phyloP scores from a whole-genome alignment of 1,140 invertebrate genomes.

The Drosophila ironensis region DNA sequence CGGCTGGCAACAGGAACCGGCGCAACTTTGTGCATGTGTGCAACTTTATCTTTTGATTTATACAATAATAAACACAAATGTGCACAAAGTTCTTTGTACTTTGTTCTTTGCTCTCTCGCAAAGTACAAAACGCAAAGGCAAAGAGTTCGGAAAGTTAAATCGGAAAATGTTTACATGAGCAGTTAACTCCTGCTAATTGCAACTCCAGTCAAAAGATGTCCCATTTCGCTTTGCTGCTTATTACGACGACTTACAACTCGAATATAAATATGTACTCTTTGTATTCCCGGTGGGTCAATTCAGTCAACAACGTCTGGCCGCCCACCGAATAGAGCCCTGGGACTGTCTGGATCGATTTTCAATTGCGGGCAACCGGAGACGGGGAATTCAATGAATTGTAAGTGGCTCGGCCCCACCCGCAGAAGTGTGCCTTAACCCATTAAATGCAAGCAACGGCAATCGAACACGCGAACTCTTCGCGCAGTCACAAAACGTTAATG shows the following conservation, averaged over 20 bases:
- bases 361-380: conserved; percentile 16
- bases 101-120: conserved; percentile 36
- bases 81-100: conserved; percentile 56
- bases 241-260: background rate
- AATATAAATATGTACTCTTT: background rate
- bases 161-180: conserved; percentile 43
- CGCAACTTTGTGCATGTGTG: conserved; percentile 49
- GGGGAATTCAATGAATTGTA: conserved; percentile 38
- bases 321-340: background rate
- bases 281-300: background rate
- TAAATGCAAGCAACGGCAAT: conserved; percentile 47
- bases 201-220: conserved; percentile 24
- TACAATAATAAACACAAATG: conserved; percentile 76
- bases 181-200: conserved; percentile 50
- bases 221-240: conserved; percentile 3
- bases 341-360: conserved; percentile 20
- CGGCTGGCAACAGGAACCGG: conserved; percentile 8
- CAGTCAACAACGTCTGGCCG: background rate
- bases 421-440: conserved; percentile 44
- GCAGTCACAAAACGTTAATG: conserved; percentile 39
- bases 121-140: conserved; percentile 25
- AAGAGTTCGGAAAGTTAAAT: conserved; percentile 31
- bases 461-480: conserved; percentile 31
- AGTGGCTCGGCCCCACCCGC: conserved; percentile 36
- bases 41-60: conserved; percentile 74